These are phyloP conservation scores for Palythoa heliodiscus DNA, from an alignment of 92 coral and sea anemone species.

Conservation along the genomic window DNA sequence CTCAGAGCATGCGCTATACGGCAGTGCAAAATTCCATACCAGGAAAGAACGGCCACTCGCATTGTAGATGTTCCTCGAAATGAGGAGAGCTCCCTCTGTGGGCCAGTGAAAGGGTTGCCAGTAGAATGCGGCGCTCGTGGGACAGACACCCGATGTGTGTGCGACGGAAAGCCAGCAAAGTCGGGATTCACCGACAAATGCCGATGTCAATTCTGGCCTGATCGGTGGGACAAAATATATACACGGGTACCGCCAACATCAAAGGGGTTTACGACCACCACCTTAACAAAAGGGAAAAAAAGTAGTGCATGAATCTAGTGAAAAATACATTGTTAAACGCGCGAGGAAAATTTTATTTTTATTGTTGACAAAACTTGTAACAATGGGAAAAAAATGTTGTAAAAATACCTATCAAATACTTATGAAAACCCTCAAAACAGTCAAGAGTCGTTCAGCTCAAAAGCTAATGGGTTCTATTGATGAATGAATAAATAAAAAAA, in stretches of 20 bases:
- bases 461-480: no score
- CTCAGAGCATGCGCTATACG: constrained; percentile 93
- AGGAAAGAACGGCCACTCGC: constrained; percentile 60
- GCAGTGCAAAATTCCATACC: constrained; percentile 90
- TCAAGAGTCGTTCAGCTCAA: no score
- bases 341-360: no score
- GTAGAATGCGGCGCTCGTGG: constrained; percentile 81
- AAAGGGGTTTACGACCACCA: background rate
- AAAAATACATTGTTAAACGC: background rate
- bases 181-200: constrained; percentile 83
- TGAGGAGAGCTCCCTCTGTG: constrained; percentile 88
- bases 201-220: constrained; percentile 97
- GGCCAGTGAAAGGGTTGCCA: constrained; percentile 75
- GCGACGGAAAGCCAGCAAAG: constrained; percentile 88
- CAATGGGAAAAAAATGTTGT: no score
- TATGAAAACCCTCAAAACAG: no score
- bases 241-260: constrained; percentile 17
- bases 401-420: no score
- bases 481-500: no score
- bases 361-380: no score
- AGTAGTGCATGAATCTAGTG: background rate
- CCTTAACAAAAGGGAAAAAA: background rate
- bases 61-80: constrained; percentile 84
- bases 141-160: constrained; percentile 93
- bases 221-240: constrained; percentile 62